Percentiles rank a stretch among this genome's conserved stretches.
Evolutionary conservation across 2,888 invertebrate genomes (phyloP).

Genomic region (Protonemura montana): DNA sequence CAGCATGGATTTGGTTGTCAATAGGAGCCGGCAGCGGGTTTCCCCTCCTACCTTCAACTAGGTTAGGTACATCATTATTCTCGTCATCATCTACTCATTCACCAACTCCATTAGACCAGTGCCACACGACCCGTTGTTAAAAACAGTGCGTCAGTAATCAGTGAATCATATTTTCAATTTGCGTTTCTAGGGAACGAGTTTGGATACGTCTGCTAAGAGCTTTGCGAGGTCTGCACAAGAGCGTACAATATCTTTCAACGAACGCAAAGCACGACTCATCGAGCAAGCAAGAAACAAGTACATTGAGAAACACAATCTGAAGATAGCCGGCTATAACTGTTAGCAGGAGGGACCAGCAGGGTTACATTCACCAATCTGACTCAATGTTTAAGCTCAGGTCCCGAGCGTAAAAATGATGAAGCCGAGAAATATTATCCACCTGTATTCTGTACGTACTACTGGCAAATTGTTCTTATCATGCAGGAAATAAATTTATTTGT

Average conservation of each 20-base stretch:
- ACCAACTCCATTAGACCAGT: too few relatives aligned
- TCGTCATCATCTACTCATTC: too few relatives aligned
- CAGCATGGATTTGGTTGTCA: too few relatives aligned
- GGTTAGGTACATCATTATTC: too few relatives aligned
- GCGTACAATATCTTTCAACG: slow-evolving; percentile 77
- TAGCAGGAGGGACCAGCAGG: too few relatives aligned
- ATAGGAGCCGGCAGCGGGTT: too few relatives aligned
- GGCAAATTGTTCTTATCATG: neutral
- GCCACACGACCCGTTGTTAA: neutral
- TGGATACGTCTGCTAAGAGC: slow-evolving; percentile 52
- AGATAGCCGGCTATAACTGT: slow-evolving; percentile 55
- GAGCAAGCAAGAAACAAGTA: slow-evolving; percentile 79
- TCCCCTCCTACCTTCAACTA: too few relatives aligned
- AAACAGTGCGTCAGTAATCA: neutral
- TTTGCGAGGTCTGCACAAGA: slow-evolving; percentile 63
- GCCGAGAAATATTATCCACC: slow-evolving; percentile 17
- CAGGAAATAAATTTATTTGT: slow-evolving; percentile 7
- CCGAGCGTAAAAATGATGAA: neutral
- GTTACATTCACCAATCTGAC: neutral
- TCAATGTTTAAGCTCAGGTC: neutral
- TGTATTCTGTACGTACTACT: slow-evolving; percentile 2
- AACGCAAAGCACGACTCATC: slow-evolving; percentile 79
- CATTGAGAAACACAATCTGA: slow-evolving; percentile 76
- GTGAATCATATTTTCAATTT: neutral
- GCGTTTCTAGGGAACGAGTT: slow-evolving; percentile 15